These are phyloP conservation scores for Brienomyrus longianalis DNA, from an alignment of 2,113 vertebrate genomes.

Conservation along the genomic window DNA sequence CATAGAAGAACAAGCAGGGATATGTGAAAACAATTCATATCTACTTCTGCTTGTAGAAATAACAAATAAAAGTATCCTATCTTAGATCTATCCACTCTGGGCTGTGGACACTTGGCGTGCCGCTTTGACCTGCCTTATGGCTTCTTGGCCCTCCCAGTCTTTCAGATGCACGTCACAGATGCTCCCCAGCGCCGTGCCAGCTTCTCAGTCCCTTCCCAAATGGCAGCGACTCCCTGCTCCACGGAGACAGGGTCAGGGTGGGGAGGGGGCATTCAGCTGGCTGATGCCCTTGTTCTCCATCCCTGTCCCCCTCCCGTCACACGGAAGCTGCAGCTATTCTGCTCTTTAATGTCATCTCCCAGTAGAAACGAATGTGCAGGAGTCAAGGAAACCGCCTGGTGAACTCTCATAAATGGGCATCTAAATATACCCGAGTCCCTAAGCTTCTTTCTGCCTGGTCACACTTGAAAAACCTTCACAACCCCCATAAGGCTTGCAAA, in stretches of 20 bases:
- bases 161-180: slow-evolving; percentile 7
- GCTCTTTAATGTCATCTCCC: neutral
- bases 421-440: neutral
- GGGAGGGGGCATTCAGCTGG: neutral
- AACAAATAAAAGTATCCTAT: neutral
- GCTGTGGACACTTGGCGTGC: neutral
- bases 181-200: neutral
- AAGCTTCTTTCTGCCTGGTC: neutral
- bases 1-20: neutral
- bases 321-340: slow-evolving; percentile 2
- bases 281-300: neutral
- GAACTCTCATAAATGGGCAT: neutral
- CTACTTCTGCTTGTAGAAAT: neutral
- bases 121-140: slow-evolving; percentile 38
- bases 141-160: slow-evolving; percentile 24
- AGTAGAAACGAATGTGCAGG: neutral
- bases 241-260: neutral
- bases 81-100: neutral
- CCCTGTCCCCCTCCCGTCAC: neutral
- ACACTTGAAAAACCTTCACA: neutral
- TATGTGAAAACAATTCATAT: neutral
- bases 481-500: neutral
- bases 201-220: slow-evolving; percentile 3
- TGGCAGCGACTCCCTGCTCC: neutral
- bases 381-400: neutral